Percentiles rank a stretch among this genome's conserved stretches.
phyloP scores from a whole-genome alignment of 2,797 vertebrate species.

The Lagocephalus sceleratus region DNA sequence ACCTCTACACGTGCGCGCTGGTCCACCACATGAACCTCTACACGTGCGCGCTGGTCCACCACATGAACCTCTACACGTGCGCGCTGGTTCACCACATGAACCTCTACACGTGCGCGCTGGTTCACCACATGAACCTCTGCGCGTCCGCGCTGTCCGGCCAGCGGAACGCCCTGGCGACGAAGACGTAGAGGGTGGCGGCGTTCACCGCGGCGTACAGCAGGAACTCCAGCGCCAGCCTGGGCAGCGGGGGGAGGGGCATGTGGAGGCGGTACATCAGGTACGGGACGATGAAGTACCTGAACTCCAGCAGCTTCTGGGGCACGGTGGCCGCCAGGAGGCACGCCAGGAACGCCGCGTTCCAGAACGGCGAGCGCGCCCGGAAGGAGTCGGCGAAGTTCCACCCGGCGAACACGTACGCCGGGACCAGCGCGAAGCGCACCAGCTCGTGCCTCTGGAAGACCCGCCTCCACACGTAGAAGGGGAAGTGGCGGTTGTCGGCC shows the following conservation, averaged over 20 bases:
- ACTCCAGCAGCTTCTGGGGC: constrained; percentile 94
- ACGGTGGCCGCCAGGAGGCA: constrained; percentile 83
- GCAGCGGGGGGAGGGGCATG: constrained; percentile 81
- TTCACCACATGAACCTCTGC: constrained; percentile 98
- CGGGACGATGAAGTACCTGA: constrained; percentile 94
- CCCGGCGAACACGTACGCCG: constrained; percentile 85
- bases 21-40: too few relatives aligned
- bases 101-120: too few relatives aligned
- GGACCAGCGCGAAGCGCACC: constrained; percentile 83
- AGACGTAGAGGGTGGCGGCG: constrained; percentile 83
- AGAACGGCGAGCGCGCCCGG: constrained; percentile 86
- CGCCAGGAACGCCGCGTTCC: constrained; percentile 82
- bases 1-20: too few relatives aligned
- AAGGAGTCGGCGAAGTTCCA: constrained; percentile 89
- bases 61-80: too few relatives aligned
- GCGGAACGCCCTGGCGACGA: constrained; percentile 85
- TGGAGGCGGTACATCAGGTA: constrained; percentile 93
- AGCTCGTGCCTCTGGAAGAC: constrained; percentile 84
- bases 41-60: too few relatives aligned
- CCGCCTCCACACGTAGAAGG: constrained; percentile 93
- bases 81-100: too few relatives aligned
- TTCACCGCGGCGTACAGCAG: constrained; percentile 83
- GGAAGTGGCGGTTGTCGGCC: constrained; percentile 93
- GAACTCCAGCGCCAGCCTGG: constrained; percentile 82
- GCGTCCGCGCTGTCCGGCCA: constrained; percentile 84